Base-by-base conservation (phyloP, 2,888 invertebrate species). In the Ceramica pisi region DNA sequence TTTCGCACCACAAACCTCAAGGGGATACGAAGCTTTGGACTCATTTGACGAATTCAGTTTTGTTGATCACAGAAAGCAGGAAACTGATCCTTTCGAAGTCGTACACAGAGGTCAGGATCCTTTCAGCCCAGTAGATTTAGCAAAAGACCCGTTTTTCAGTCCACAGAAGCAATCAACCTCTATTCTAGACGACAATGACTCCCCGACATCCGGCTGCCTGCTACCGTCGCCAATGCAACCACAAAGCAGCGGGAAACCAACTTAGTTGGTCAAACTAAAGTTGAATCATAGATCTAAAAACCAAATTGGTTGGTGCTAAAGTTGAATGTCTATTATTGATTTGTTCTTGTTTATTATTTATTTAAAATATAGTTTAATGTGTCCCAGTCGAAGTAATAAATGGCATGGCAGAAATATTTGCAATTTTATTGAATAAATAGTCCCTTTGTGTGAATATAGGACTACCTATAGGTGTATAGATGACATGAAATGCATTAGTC, bases 151-250 rank as follows among this genome's bases (percentile, higher is more conserved):
- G 63, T 89, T 63, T 71, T 88, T 57, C 78, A 85, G 68, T 64
- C 79, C 86, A 9, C 75, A 65, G 41, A 82, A 73, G 35, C 89
- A 90, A 67, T 79, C 85, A 10, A 69, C 89, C 0, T 96, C 95
- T 1, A 93, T 96, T 68, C 84, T 96, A 41, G 96, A 96, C 71
- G 93, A 92, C 44, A 92, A 87, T 38, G 91, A 93, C 21, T 96
- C 95, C 0, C 95, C 96, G 0, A 94, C 94, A 0, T 87, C 94
- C 0, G 96, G 93, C 7, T 95, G 96, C 64, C 90, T 97, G 0
- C 87, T 97, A 53, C 97, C 97, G 0, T 96, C 97, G 1, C 97
- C 97, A 0, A 84, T 97, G n/a, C 95, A 95, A 84, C 97, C 97
- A 3, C 95, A 94, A 71, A 94, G 84, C 60, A 92, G 89, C 70